Evolutionary conservation across 2,888 invertebrate species (phyloP), one percentile per base, ranked within the genome.

Genomic region (Ornithoptera priamus): DNA sequence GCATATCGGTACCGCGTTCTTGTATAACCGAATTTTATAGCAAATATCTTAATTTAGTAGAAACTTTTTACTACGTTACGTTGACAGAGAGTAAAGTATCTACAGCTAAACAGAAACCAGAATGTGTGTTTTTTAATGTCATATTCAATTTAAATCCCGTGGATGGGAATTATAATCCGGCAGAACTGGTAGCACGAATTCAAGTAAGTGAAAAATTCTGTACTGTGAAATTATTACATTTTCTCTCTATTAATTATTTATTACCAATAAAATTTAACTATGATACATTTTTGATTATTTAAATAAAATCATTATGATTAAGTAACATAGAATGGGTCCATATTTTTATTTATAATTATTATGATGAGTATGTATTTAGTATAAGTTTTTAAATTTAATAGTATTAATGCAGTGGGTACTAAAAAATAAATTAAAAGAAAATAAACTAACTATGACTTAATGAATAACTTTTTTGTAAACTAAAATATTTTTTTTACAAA

Each of bases 61-160:
- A 92, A 88, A 89, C 90, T 81, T 92, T 92, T 87, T 92, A 92
- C 80, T 91, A 87, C 86, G 92, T 92, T 78, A 91, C 90, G 76
- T 80, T 92, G 76, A 82, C 88, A 70, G 89, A 92, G 81, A 86
- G 83, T 78, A 89, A 88, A 83, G 83, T 84, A 68, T 78, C 81
- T 77, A 72, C 82, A 67, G 73, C 83, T 59, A 85, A 85, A 76
- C 86, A 86, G 75, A 89, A 86, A 77, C 80, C 83, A 66, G 88
- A 89, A 74, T 87, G 83, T 83, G 90, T 89, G 81, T 86, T 83
- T 78, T 92, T 91, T 76, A 85, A 90, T 79, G 87, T 92, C 75
- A 83, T 81, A 71, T 91, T 90, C 75, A 91, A 91, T 80, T 80
- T 91, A 75, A 89, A 86, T 82, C 85, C 90, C 75, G 82, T 84